phyloP scores from a whole-genome alignment of 2,797 vertebrate species.

The Myoxocephalus aenaeus region DNA sequence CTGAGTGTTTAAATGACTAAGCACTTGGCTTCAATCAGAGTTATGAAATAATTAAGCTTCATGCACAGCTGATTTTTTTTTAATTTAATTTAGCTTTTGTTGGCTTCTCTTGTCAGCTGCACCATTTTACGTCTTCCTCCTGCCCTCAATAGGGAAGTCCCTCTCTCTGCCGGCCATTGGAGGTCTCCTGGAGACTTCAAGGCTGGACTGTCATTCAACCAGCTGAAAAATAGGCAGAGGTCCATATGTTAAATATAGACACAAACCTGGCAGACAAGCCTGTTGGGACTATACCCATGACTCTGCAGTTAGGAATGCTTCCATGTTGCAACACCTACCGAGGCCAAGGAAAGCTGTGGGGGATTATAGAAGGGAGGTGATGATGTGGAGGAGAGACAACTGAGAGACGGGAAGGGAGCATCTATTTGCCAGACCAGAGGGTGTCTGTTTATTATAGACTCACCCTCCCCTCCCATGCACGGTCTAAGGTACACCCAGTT shows the following conservation, averaged over 20 bases:
- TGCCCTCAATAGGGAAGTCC: slow-evolving; percentile 43
- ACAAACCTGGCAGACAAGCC: slow-evolving; percentile 57
- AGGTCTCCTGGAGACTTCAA: slow-evolving; percentile 58
- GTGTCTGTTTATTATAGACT: slow-evolving; percentile 73
- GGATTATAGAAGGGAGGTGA: slow-evolving; percentile 36
- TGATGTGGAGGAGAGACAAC: slow-evolving; percentile 5
- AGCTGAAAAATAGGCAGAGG: slow-evolving; percentile 57
- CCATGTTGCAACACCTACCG: slow-evolving; percentile 46
- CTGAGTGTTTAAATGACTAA: neutral
- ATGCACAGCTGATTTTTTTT: neutral
- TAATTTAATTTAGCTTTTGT: neutral
- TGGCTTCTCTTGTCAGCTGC: neutral
- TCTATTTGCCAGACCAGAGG: slow-evolving; percentile 38
- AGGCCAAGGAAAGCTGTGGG: slow-evolving; percentile 49
- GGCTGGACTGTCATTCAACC: slow-evolving; percentile 64
- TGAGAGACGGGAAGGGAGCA: slow-evolving; percentile 15
- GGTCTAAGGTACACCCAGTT: slow-evolving; percentile 35
- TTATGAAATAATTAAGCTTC: neutral
- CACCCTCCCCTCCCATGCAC: neutral
- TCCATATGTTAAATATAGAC: slow-evolving; percentile 74
- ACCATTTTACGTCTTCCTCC: neutral
- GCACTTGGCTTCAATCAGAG: slow-evolving; percentile 11
- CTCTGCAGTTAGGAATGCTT: slow-evolving; percentile 65
- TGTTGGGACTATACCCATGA: slow-evolving; percentile 67
- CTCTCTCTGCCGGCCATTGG: slow-evolving; percentile 13